Evolutionary conservation across 2,888 invertebrate genomes (phyloP), one percentile per base, ranked within the genome.

Genomic region (Ophion ellenae): DNA sequence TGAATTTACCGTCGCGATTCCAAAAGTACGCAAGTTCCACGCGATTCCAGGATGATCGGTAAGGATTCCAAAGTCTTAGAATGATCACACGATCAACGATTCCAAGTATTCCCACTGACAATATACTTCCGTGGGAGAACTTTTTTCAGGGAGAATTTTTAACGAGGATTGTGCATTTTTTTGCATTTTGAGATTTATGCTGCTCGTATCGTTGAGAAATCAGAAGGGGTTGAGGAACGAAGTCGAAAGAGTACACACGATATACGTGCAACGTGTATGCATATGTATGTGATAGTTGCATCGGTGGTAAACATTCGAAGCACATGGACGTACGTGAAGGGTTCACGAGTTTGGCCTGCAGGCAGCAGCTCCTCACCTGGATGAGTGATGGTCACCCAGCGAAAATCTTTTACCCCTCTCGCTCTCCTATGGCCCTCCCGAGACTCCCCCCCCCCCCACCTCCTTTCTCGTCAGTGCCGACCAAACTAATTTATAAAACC

Each of bases 401-500:
- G 80, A 73, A 86, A 83, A 83, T 61, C 74, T 24, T 32, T 40
- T 47, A 47, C 11, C 47, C 47, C 47, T 47, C 47, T 14, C 14
- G 47, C 14, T 14, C 47, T 47, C 47, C 47, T 4, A 47, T 14
- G 14, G 3, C 47, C 47, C 47, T 14, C 14, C 14, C 47, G 14
- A 3, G 14, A 14, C 32, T 36, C 64, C 79, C 70, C 69, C n/a
- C 24, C 47, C 80, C 73, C 74, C 59, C 79, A n/a, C 32, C 74
- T 83, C 24, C 53, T 70, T 53, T 28, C 53, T 70, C 53, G 47
- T 70, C 28, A 53, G 53, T 81, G 80, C 86, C 84, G 86, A 77
- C 81, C 73, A 79, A 87, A 87, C 88, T 88, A 88, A 88, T 88
- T 88, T 88, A 87, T 88, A 87, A 88, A 88, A 88, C 85, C 87